Evolutionary conservation across 1,140 invertebrate genomes (phyloP), one percentile per base, ranked within the genome.

Genomic region (Hestina assimilis): DNA sequence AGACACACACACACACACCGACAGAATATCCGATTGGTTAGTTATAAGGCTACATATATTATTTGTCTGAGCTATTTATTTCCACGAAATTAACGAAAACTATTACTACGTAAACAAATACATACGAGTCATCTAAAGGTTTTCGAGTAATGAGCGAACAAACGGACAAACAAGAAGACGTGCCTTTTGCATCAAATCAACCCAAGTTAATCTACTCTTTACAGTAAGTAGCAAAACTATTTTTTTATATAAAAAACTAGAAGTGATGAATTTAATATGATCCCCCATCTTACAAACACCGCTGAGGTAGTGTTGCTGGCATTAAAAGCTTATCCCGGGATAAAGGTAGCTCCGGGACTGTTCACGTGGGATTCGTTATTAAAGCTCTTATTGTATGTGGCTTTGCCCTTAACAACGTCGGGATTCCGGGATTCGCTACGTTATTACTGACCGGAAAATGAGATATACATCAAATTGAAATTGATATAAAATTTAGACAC

Each of bases 291-390:
- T 42, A 23, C 40, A 42, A 42, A 42, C 19, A 42, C 40, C 7
- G 40, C 11, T 12, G 17, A 43, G 42, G 31, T 50, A 17, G 31
- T 35, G 31, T 50, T 50, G 47, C 40, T 35, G 14, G 47, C 47
- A 31, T 50, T 50, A 50, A 26, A 40, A 26, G 47, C 47, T 50
- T 50, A 50, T 50, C 47, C 47, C 33, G 33, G 45, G 20, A 35
- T 50, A 23, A 50, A 50, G 33, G 33, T 40, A 21, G 28, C 29
- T 8, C 6, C 31, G 47, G 47, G 47, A 26, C 29, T 23, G 46
- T 48, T 23, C 47, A 26, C 21, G 47, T 50, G 47, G 47, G 33
- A 50, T 50, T 21, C 33, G 31, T 38, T 50, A 50, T 38, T 50
- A 50, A 50, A 35, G 31, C 47, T 50, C 47, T 50, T 26, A 50